Conservation (phyloP, 2,113 vertebrate species). For the Illadopsis cleaveri region DNA sequence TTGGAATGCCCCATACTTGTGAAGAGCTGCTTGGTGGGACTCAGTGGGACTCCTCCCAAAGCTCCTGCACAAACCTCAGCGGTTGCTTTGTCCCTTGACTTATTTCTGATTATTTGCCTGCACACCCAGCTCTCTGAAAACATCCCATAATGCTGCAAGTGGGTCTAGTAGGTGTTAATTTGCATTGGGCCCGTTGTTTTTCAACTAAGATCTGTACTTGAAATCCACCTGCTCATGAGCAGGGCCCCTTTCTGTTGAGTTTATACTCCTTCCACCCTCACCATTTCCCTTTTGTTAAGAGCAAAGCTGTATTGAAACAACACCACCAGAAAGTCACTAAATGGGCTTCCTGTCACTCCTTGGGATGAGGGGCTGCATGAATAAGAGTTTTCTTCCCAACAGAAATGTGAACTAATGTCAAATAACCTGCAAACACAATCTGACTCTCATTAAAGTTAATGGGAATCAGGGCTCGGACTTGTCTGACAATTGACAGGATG, state of each 20-base stretch:
- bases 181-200: not conserved
- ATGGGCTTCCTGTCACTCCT: not conserved
- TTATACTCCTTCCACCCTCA: not conserved
- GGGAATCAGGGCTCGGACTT: not conserved
- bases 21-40: not conserved
- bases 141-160: not conserved
- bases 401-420: not conserved
- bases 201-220: not conserved
- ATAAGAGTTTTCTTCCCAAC: not conserved
- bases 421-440: not conserved
- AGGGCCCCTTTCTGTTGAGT: not conserved
- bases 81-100: not conserved
- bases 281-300: not conserved
- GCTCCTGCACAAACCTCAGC: not conserved
- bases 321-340: not conserved
- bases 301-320: not conserved
- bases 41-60: not conserved
- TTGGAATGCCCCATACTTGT: not conserved
- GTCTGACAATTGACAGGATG: not conserved
- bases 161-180: not conserved
- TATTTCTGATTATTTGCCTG: not conserved
- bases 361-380: not conserved
- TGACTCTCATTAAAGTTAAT: conserved; percentile 15
- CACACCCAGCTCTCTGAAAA: not conserved
- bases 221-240: not conserved